Base-by-base conservation (phyloP, 1,140 invertebrate genomes). In the Campoletis sonorensis region DNA sequence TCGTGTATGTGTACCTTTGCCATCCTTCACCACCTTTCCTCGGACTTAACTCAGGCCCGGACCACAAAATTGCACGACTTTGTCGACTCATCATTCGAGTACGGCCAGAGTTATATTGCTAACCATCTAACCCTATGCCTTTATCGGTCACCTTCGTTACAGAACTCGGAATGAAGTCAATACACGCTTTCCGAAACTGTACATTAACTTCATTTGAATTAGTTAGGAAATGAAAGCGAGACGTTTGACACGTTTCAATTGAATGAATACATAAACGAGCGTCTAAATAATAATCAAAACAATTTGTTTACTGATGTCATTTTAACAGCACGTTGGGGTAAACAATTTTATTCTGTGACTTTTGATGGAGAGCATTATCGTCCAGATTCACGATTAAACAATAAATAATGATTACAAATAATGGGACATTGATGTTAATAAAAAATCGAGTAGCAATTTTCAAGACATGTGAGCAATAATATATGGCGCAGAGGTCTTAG, bases 11-110 rank as follows among this genome's bases (percentile, higher is more conserved):
- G 71, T 80, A 67, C 54, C 71, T 79, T 76, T 67, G 61, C 27
- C 26, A 72, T n/a, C 72, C 67, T 80, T 75, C 68, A 26, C 45
- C 70, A 81, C 79, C 51, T 77, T 77, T 61, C 49, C 45, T 49
- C n/a, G 13, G 15, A 11, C 51, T 23, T 13, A 77, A 27, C n/a
- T 61, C 73, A 16, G 10, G 40, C 27, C 15, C 15, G 16, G 11
- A 51, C 73, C 51, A 13, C 51, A 26, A 30, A 23, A 77, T 77
- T 58, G 26, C 27, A 61, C 26, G 73, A 61, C 73, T 77, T 61
- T 77, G 51, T 58, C 51, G 54, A 54, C 51, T 33, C 73, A 23
- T 77, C 73, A 27, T 58, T 77, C 18, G 54, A 37, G 51, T 54
- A 58, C 26, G 51, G 21, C 23, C 27, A 18, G 73, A 77, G 73